phyloP scores from a whole-genome alignment of 2,888 invertebrate genomes.

The Chironomus tentans region DNA sequence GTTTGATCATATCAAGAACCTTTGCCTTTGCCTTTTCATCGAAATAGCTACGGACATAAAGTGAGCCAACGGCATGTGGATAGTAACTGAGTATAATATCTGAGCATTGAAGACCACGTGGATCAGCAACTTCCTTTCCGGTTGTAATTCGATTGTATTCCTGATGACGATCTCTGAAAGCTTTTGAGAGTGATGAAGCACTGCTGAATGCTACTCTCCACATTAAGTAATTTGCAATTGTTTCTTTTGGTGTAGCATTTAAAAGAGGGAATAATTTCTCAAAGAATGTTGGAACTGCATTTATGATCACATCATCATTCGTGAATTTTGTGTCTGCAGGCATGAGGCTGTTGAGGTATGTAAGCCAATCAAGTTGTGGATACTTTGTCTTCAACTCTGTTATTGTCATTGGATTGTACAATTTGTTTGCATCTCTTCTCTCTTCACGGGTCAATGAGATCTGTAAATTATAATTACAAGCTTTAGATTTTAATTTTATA shows the following conservation, averaged over 20 bases:
- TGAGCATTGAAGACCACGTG: conserved; percentile 2
- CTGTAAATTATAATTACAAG: neutral
- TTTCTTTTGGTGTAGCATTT: conserved; percentile 27
- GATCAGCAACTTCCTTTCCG: neutral
- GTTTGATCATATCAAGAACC: neutral
- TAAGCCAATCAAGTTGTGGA: conserved; percentile 29
- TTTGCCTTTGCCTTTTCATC: conserved; percentile 29
- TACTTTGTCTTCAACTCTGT: conserved; percentile 26
- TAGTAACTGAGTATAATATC: neutral
- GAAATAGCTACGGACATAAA: conserved; percentile 30
- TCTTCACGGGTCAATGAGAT: conserved; percentile 28
- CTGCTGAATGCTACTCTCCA: conserved; percentile 29
- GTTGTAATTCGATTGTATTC: conserved; percentile 27
- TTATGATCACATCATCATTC: conserved; percentile 27
- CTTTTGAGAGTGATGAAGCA: conserved; percentile 29
- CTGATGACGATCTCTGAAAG: conserved; percentile 29
- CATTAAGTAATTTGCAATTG: conserved; percentile 30
- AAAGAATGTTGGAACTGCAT: conserved; percentile 27
- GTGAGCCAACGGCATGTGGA: conserved; percentile 24
- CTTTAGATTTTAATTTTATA: neutral
- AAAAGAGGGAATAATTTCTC: conserved; percentile 28
- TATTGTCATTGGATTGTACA: conserved; percentile 29
- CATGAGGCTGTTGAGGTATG: conserved; percentile 29
- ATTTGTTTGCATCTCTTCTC: conserved; percentile 27
- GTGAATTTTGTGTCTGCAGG: conserved; percentile 26